Conservation (phyloP, 92 coral and sea anemone genomes). For the Porites rus region DNA sequence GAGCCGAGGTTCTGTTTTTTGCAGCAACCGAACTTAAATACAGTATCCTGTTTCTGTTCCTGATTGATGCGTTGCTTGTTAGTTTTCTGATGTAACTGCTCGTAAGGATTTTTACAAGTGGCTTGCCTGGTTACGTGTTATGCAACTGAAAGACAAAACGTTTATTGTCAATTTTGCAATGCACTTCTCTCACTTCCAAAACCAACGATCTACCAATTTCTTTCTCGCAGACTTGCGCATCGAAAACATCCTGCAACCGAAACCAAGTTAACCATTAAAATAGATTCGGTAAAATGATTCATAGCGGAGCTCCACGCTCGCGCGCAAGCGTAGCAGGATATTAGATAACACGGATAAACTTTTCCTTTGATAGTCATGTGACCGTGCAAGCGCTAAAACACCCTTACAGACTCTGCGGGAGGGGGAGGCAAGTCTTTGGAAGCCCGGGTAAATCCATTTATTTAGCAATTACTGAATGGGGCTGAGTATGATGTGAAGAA, state of each 20-base stretch:
- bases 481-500: too few species aligned
- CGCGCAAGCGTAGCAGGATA: too few species aligned
- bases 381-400: too few species aligned
- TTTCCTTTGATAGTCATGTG: too few species aligned
- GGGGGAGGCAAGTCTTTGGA: too few species aligned
- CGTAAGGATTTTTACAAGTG: background rate
- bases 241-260: conserved; percentile 9
- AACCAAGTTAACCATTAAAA: background rate
- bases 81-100: background rate
- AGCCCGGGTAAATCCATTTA: too few species aligned
- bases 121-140: conserved; percentile 19
- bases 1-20: background rate
- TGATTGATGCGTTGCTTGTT: background rate
- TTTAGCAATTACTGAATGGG: too few species aligned
- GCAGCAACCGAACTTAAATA: background rate
- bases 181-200: conserved; percentile 37
- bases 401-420: too few species aligned
- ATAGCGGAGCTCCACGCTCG: too few species aligned
- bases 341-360: too few species aligned
- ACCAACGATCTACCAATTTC: conserved; percentile 36
- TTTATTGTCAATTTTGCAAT: conserved; percentile 49
- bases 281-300: too few species aligned
- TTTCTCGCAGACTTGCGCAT: conserved; percentile 19
- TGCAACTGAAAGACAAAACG: conserved; percentile 37
- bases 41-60: background rate